Evolutionary conservation across 1,140 invertebrate species (phyloP), one percentile per base, ranked within the genome.

Genomic region (Heliconius nattereri): DNA sequence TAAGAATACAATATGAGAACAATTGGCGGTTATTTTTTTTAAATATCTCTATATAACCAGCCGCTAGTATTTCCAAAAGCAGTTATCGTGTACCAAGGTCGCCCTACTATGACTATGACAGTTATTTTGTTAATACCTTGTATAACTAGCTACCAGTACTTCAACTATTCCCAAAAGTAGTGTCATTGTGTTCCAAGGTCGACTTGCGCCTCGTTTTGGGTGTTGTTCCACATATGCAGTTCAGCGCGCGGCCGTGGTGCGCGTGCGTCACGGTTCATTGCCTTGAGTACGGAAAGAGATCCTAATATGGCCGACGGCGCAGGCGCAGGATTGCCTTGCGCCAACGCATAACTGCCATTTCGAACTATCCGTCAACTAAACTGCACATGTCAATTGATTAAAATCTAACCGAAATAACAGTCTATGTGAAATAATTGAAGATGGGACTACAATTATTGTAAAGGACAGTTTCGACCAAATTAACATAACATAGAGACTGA

Each of bases 191-290:
- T 54, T 11, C 11, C 71, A 73, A 73, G 54, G 76, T 60, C 76
- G 54, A 49, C 75, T 73, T 54, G 45, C 54, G 71, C 16, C 73
- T 49, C 45, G 29, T 75, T 78, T 83, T 79, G 45, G 73, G 66
- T 54, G 73, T 77, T 80, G 70, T 75, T 60, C 76, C 54, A 45
- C 73, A 80, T 72, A 81, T 83, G 82, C 77, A 79, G 71, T 81
- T 81, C 75, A 54, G 57, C 79, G 52, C 76, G 75, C 84, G 85
- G 82, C 85, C 85, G 85, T 86, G 83, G 80, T 76, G 78, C 81
- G 88, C 85, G 85, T 91, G 91, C 90, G 92, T 92, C 90, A 91
- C 87, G 91, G 92, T 93, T 94, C 91, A 92, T 92, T 92, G 92
- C 91, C 92, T 92, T 93, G 91, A 91, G 80, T 89, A 85, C 91